A percentile compares a stretch with the other conserved stretches of the same genome.
Evolutionary conservation across 2,113 vertebrate species (phyloP).

Genomic region (Diphyllodes magnificus): DNA sequence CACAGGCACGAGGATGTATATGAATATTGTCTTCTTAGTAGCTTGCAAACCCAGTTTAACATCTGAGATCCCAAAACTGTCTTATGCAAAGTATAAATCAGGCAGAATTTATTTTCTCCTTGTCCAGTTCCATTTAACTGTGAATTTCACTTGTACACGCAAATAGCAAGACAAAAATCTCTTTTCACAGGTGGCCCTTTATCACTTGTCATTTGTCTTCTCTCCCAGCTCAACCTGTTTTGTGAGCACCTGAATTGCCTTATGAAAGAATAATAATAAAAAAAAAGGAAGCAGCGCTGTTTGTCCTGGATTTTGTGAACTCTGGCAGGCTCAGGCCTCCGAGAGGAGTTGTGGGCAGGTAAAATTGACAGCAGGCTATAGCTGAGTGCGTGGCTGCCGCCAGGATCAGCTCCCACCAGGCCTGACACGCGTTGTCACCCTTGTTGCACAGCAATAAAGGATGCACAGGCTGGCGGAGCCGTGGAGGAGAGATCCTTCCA

Average conservation of each 20-base stretch:
- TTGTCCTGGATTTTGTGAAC: not conserved
- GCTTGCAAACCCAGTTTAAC: not conserved
- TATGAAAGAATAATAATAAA: not conserved
- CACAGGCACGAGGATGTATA: not conserved
- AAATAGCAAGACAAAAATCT: not conserved
- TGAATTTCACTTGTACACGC: not conserved
- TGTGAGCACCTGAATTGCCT: not conserved
- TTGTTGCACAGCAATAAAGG: not conserved
- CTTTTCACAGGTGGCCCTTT: not conserved
- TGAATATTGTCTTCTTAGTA: not conserved
- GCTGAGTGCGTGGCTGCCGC: not conserved
- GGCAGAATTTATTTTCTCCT: not conserved
- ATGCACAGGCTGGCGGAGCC: not conserved
- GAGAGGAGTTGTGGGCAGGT: not conserved
- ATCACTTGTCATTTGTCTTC: not conserved
- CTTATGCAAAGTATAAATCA: not conserved
- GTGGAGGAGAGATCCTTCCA: not conserved
- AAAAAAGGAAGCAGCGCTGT: not conserved
- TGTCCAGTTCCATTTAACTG: not conserved
- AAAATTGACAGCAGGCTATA: conserved; percentile 3
- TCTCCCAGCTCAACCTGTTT: not conserved
- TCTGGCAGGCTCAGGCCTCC: not conserved
- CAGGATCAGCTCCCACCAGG: conserved; percentile 4
- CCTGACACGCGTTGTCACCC: not conserved
- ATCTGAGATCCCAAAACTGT: not conserved